phyloP scores from a whole-genome alignment of 2,888 invertebrate genomes.

The Drosophila ustulata region DNA sequence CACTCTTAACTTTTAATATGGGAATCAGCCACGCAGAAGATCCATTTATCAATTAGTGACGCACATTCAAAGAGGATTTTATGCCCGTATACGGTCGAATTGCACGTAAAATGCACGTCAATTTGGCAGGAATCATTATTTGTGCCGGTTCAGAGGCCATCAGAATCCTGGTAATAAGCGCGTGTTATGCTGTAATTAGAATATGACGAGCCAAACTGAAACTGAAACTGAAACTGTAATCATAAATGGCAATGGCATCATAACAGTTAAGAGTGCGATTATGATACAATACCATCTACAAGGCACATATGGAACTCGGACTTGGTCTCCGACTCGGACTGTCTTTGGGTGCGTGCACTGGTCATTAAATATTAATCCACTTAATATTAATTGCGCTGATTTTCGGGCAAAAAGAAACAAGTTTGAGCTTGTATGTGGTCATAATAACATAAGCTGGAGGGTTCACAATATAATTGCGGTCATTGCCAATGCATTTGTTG shows the following conservation, averaged over 20 bases:
- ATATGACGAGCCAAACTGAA: slow-evolving; percentile 60
- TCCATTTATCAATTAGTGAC: slow-evolving; percentile 78
- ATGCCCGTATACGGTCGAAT: slow-evolving; percentile 50
- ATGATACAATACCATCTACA: slow-evolving; percentile 32
- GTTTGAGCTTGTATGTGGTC: slow-evolving; percentile 14
- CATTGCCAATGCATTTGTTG: slow-evolving; percentile 73
- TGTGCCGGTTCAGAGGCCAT: slow-evolving; percentile 54
- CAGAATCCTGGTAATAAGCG: slow-evolving; percentile 72
- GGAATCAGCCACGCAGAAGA: slow-evolving; percentile 60
- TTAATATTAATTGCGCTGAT: slow-evolving; percentile 84
- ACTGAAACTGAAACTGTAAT: slow-evolving; percentile 29
- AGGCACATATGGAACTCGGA: slow-evolving; percentile 29
- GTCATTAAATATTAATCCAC: slow-evolving; percentile 84
- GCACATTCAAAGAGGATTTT: slow-evolving; percentile 67
- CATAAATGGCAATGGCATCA: slow-evolving; percentile 56
- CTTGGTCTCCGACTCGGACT: slow-evolving; percentile 10
- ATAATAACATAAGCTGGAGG: slow-evolving; percentile 42
- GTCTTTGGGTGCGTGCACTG: slow-evolving; percentile 61
- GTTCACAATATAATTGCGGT: slow-evolving; percentile 82
- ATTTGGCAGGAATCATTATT: slow-evolving; percentile 55
- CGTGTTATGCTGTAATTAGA: slow-evolving; percentile 77
- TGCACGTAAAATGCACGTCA: slow-evolving; percentile 73
- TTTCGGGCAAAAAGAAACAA: slow-evolving; percentile 51
- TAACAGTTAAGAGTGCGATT: slow-evolving; percentile 73
- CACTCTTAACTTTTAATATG: slow-evolving; percentile 30